Evolutionary conservation across 2,797 vertebrate genomes (phyloP).

Genomic region (Jordanella pulchra): DNA sequence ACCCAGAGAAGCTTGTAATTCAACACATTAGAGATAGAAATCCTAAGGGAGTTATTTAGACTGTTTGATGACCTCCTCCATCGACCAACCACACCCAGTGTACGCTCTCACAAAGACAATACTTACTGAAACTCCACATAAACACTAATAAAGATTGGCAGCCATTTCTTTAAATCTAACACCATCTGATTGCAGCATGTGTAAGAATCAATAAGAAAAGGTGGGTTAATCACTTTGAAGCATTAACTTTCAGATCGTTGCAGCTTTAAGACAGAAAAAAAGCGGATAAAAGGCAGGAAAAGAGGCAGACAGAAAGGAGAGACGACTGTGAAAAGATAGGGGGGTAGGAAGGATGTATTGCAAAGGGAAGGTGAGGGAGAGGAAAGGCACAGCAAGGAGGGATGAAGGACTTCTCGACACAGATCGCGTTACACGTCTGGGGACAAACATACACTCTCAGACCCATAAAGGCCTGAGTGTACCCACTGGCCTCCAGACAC

Average conservation of each 20-base stretch:
- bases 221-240: constrained; percentile 10
- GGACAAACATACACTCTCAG: constrained; percentile 37
- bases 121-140: constrained; percentile 18
- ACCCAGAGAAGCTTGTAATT: constrained; percentile 47
- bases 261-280: constrained; percentile 15
- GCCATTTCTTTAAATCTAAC: constrained; percentile 45
- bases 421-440: constrained; percentile 67
- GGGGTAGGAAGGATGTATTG: constrained; percentile 7
- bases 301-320: constrained; percentile 46
- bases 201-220: neutral
- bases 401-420: constrained; percentile 55
- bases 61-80: constrained; percentile 43
- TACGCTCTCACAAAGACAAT: constrained; percentile 29
- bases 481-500: constrained; percentile 64
- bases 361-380: constrained; percentile 26
- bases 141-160: neutral
- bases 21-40: constrained; percentile 51
- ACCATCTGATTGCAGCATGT: constrained; percentile 36
- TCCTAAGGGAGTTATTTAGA: constrained; percentile 49
- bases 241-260: constrained; percentile 15
- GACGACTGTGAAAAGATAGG: constrained; percentile 40
- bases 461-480: constrained; percentile 62
- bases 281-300: constrained; percentile 32
- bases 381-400: constrained; percentile 62
- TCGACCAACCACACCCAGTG: constrained; percentile 40